A percentile compares a stretch with the other conserved stretches of the same genome.
Conservation (phyloP, 2,113 vertebrate genomes). For the Thalassarche chlororhynchos region DNA sequence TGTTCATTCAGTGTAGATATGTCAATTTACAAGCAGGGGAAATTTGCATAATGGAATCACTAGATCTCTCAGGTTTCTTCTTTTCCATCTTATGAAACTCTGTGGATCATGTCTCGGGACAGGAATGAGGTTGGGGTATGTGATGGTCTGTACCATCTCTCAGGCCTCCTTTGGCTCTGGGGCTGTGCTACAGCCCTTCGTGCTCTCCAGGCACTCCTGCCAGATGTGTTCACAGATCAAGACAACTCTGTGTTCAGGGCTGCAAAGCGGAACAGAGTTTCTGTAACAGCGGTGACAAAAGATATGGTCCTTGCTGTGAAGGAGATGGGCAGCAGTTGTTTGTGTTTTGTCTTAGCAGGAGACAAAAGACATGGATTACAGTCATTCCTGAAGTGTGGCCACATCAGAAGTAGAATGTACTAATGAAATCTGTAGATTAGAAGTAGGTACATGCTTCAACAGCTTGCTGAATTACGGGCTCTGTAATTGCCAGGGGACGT, state of each 20-base stretch:
- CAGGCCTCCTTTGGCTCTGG: neutral
- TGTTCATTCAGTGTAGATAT: neutral
- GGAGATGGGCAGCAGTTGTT: slow-evolving; percentile 15
- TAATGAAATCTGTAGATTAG: neutral
- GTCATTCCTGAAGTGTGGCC: neutral
- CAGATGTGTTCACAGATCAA: neutral
- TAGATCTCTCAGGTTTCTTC: neutral
- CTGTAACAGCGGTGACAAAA: neutral
- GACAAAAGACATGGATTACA: neutral
- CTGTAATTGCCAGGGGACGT: neutral
- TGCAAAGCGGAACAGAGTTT: neutral
- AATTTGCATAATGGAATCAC: neutral
- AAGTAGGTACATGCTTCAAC: neutral
- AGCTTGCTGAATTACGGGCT: neutral
- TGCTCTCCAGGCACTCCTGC: neutral
- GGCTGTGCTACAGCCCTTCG: neutral
- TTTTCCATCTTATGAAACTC: neutral
- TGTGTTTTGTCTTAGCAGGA: neutral
- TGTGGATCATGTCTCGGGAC: neutral
- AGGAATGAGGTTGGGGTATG: neutral
- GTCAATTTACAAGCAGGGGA: neutral
- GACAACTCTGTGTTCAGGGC: neutral
- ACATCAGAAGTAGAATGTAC: neutral
- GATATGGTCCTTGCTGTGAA: neutral
- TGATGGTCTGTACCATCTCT: neutral